Percentiles rank a stretch among this genome's conserved stretches.
Evolutionary conservation across 2,888 invertebrate species (phyloP).

Genomic region (Pycnomerus fuliginosus): DNA sequence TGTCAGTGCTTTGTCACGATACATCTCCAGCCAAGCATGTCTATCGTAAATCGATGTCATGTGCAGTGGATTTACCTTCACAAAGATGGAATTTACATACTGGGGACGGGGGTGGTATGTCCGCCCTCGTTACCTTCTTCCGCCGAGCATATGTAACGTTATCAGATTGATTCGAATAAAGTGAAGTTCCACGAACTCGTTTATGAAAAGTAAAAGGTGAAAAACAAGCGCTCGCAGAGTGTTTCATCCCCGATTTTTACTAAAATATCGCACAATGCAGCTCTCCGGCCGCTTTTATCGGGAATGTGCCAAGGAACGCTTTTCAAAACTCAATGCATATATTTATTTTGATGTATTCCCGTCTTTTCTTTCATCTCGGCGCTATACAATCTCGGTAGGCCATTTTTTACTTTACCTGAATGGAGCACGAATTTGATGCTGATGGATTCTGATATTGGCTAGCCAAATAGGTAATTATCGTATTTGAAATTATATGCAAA

Average conservation of each 20-base stretch:
- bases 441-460: no score
- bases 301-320: no score
- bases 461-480: no score
- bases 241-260: slow-evolving; percentile 7
- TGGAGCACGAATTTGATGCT: no score
- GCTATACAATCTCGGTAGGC: no score
- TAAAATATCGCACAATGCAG: slow-evolving; percentile 1
- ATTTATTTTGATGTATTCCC: no score
- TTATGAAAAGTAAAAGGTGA: slow-evolving; percentile 9
- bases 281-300: no score
- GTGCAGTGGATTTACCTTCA: slow-evolving; percentile 20
- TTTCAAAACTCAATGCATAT: no score
- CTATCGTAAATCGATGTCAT: slow-evolving; percentile 28
- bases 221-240: slow-evolving; percentile 5
- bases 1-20: slow-evolving; percentile 13
- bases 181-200: slow-evolving; percentile 5
- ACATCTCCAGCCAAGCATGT: slow-evolving; percentile 13
- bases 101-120: slow-evolving; percentile 4
- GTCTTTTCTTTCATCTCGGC: no score
- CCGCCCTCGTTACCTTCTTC: slow-evolving; percentile 5
- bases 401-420: no score
- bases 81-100: slow-evolving; percentile 24
- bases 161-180: slow-evolving; percentile 13
- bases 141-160: slow-evolving; percentile 5
- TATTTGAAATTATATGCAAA: no score